phyloP scores from a whole-genome alignment of 2,797 vertebrate species.

The Chloroceryle inda region DNA sequence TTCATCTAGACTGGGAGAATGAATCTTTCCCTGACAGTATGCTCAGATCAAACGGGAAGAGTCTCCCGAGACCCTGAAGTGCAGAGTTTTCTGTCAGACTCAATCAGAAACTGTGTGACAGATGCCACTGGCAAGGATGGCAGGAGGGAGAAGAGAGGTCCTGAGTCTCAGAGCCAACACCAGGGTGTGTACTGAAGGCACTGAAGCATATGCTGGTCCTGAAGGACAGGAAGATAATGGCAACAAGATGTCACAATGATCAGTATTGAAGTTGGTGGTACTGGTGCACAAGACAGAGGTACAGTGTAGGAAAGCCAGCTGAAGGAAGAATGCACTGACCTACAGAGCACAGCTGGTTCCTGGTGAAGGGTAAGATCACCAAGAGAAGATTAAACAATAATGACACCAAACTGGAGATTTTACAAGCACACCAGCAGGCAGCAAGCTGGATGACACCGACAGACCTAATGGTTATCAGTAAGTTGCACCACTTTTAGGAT shows the following conservation, averaged over 20 bases:
- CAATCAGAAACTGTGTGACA: not conserved
- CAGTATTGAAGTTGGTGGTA: not conserved
- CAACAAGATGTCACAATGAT: accelerated
- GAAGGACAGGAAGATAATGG: not conserved
- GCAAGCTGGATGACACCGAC: not conserved
- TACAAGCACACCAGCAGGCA: not conserved
- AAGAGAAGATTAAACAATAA: not conserved
- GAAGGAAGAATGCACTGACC: not conserved
- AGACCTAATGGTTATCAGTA: not conserved
- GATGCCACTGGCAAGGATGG: not conserved
- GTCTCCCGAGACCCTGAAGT: not conserved
- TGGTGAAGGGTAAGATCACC: not conserved
- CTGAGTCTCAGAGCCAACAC: not conserved
- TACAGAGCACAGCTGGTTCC: not conserved
- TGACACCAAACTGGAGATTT: not conserved
- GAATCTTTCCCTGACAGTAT: not conserved
- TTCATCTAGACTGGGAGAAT: not conserved
- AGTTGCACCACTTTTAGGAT: not conserved
- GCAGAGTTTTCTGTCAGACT: not conserved
- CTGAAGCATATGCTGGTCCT: not conserved
- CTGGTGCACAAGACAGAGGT: not conserved
- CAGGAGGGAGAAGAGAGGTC: not conserved
- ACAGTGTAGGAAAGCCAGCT: not conserved
- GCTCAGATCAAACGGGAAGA: not conserved
- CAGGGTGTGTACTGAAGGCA: not conserved